Conservation (phyloP, 2,797 vertebrate genomes). For the Etheostoma perlongum region DNA sequence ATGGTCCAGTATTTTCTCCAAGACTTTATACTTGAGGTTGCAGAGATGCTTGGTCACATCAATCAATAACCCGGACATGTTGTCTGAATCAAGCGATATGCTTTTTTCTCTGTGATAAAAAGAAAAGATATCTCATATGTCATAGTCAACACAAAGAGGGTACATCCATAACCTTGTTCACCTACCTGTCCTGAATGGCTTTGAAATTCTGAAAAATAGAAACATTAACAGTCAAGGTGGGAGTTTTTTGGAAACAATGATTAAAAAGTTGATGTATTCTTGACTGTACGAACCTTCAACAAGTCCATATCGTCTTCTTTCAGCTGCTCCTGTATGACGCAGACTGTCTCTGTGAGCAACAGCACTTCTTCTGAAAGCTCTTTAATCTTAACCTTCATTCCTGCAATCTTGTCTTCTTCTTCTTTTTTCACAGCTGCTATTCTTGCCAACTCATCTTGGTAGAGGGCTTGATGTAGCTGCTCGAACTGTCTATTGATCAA, state of each 20-base stretch:
- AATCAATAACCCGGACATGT: constrained; percentile 72
- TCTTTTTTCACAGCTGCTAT: constrained; percentile 77
- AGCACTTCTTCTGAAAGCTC: constrained; percentile 62
- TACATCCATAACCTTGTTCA: background rate
- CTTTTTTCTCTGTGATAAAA: constrained; percentile 65
- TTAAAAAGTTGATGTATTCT: background rate
- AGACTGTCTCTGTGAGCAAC: constrained; percentile 68
- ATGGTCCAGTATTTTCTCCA: constrained; percentile 79
- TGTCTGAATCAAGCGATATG: constrained; percentile 47
- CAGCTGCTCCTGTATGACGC: constrained; percentile 67
- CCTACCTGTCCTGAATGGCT: constrained; percentile 76
- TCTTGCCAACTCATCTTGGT: constrained; percentile 72
- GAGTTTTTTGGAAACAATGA: background rate
- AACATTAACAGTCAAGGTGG: background rate
- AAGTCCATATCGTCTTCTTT: constrained; percentile 72
- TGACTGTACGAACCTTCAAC: constrained; percentile 67
- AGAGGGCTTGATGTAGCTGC: constrained; percentile 77
- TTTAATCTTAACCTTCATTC: constrained; percentile 66
- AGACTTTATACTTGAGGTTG: constrained; percentile 83
- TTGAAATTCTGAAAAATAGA: constrained; percentile 79
- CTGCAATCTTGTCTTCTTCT: constrained; percentile 70
- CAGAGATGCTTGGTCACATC: constrained; percentile 79
- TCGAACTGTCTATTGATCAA: constrained; percentile 80
- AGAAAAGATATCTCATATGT: background rate
- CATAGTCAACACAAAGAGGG: background rate